These are phyloP conservation scores for Pristionchus exspectatus DNA, from an alignment of 2,888 invertebrate species.

Conservation along the genomic window DNA sequence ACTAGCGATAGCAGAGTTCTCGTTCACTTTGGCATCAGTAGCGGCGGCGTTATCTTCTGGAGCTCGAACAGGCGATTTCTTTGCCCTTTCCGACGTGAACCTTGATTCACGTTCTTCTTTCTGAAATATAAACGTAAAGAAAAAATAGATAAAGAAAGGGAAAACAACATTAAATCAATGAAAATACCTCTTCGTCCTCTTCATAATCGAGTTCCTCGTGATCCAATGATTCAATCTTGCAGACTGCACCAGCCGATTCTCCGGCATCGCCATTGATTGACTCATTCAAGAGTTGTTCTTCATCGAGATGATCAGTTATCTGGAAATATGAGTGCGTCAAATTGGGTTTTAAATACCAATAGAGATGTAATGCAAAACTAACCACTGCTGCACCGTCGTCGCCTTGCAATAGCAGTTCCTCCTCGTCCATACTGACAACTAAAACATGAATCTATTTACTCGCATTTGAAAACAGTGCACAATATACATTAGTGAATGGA, in stretches of 20 bases:
- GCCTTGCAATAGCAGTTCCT: constrained; percentile 30
- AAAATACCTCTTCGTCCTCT: constrained; percentile 64
- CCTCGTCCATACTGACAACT: constrained; percentile 45
- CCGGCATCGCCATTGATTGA: constrained; percentile 8
- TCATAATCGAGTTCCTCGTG: constrained; percentile 68
- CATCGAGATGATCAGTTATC: constrained; percentile 15
- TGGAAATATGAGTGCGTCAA: background rate
- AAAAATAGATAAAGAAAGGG: background rate
- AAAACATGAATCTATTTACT: background rate
- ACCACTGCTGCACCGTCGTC: constrained; percentile 34
- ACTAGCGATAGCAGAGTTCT: background rate
- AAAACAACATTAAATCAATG: background rate
- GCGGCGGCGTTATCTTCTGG: constrained; percentile 14
- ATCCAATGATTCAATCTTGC: constrained; percentile 55
- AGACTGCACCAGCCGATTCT: background rate
- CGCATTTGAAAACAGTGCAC: background rate
- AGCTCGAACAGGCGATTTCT: constrained; percentile 44
- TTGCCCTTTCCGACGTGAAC: constrained; percentile 49
- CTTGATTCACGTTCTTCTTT: constrained; percentile 53
- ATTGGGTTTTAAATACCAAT: no score
- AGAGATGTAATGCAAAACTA: background rate
- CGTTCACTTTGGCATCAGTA: background rate
- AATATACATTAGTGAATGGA: background rate
- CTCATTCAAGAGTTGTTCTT: constrained; percentile 13
- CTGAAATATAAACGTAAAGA: background rate